phyloP scores from a whole-genome alignment of 2,797 vertebrate genomes.

The Peromyscus nudipes region DNA sequence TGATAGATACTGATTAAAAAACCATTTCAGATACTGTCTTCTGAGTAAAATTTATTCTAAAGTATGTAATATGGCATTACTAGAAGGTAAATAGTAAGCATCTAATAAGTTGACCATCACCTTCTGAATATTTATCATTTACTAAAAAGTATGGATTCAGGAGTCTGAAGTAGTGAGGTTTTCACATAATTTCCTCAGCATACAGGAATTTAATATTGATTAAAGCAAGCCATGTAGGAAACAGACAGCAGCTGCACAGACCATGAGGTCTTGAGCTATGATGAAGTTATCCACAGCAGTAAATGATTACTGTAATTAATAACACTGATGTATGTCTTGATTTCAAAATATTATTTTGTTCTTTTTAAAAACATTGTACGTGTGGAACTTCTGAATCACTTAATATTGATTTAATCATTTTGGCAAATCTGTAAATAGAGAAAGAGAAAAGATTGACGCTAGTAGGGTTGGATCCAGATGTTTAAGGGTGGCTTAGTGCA shows the following conservation, averaged over 20 bases:
- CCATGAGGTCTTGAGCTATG: neutral
- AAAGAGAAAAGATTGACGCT: neutral
- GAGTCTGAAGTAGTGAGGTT: neutral
- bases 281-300: neutral
- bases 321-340: neutral
- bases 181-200: neutral
- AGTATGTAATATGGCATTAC: neutral
- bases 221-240: neutral
- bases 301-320: neutral
- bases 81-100: neutral
- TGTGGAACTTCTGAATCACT: neutral
- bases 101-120: neutral
- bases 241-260: neutral
- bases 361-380: neutral
- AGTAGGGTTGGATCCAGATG: neutral
- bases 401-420: neutral
- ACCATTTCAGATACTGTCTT: neutral
- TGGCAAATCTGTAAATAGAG: neutral
- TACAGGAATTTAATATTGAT: neutral
- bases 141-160: neutral
- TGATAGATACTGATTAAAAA: neutral
- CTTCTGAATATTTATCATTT: neutral
- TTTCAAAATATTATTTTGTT: neutral
- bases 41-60: neutral
- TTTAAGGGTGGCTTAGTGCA: neutral